Percentiles rank a stretch among this genome's conserved stretches.
Evolutionary conservation across 2,797 vertebrate species (phyloP).

Genomic region (Odontamblyopus lacepedii): DNA sequence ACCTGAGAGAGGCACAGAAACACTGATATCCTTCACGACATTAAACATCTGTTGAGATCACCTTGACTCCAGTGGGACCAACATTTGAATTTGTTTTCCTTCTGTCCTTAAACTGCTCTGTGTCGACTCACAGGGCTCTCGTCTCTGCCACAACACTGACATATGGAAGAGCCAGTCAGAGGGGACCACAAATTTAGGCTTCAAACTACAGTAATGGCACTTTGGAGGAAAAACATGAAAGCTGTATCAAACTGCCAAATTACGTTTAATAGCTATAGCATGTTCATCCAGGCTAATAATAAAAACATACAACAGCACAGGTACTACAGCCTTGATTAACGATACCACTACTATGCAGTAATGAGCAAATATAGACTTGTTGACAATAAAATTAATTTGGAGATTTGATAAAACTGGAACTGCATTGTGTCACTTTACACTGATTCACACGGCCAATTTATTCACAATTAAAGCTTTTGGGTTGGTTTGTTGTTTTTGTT

Average conservation of each 20-base stretch:
- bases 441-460: not conserved
- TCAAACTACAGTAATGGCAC: not conserved
- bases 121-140: slow-evolving; percentile 36
- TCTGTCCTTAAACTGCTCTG: slow-evolving; percentile 29
- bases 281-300: not conserved
- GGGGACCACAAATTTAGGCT: not conserved
- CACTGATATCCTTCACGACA: slow-evolving; percentile 53
- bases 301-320: not conserved
- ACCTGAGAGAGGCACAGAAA: slow-evolving; percentile 58
- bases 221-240: not conserved
- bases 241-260: not conserved
- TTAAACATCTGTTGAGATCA: slow-evolving; percentile 76
- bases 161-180: slow-evolving; percentile 31
- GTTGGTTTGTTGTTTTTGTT: not conserved
- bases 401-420: not conserved
- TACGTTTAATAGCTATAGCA: not conserved
- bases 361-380: not conserved
- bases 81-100: slow-evolving; percentile 58
- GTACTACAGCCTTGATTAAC: not conserved
- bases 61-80: slow-evolving; percentile 57
- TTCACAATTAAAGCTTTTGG: not conserved
- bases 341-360: not conserved
- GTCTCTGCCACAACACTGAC: slow-evolving; percentile 34
- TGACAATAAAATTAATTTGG: not conserved
- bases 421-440: not conserved